Conservation (phyloP, 1,140 invertebrate genomes). For the Hylaeus anthracinus region DNA sequence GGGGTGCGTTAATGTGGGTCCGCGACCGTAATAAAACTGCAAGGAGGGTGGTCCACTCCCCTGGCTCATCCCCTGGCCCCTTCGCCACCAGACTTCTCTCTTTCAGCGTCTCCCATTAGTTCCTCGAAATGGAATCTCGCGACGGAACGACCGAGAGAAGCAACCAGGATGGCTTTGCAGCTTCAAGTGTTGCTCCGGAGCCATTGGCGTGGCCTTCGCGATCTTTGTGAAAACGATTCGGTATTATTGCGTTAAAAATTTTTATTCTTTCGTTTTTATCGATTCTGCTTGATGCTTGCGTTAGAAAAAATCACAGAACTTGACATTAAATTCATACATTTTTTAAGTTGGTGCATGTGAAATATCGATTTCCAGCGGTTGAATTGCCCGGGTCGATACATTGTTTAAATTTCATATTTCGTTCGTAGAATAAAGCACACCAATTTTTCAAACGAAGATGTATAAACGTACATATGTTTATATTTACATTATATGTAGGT, state of each 20-base stretch:
- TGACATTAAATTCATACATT: too few relatives aligned
- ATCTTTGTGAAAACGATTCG: neutral
- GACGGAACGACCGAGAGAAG: slow-evolving; percentile 8
- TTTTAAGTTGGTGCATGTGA: too few relatives aligned
- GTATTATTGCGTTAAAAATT: neutral
- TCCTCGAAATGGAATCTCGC: slow-evolving; percentile 42
- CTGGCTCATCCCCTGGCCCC: neutral
- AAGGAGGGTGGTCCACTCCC: slow-evolving; percentile 13
- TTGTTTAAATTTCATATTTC: too few relatives aligned
- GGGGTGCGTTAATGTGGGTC: slow-evolving; percentile 60
- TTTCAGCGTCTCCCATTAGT: slow-evolving; percentile 46
- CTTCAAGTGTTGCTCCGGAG: neutral
- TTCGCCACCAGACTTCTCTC: neutral
- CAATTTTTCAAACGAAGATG: too few relatives aligned
- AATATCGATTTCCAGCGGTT: too few relatives aligned
- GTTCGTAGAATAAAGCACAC: too few relatives aligned
- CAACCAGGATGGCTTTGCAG: slow-evolving; percentile 22
- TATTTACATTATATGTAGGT: too few relatives aligned
- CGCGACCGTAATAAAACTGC: slow-evolving; percentile 54
- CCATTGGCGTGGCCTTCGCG: slow-evolving; percentile 8
- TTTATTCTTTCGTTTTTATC: neutral
- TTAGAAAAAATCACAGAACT: too few relatives aligned
- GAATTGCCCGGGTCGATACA: too few relatives aligned
- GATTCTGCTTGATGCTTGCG: too few relatives aligned
- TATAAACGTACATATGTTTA: too few relatives aligned